A percentile compares a stretch with the other conserved stretches of the same genome.
phyloP scores from a whole-genome alignment of 37 sponge, comb jelly and placozoan genomes.

The Eunapius fragilis region DNA sequence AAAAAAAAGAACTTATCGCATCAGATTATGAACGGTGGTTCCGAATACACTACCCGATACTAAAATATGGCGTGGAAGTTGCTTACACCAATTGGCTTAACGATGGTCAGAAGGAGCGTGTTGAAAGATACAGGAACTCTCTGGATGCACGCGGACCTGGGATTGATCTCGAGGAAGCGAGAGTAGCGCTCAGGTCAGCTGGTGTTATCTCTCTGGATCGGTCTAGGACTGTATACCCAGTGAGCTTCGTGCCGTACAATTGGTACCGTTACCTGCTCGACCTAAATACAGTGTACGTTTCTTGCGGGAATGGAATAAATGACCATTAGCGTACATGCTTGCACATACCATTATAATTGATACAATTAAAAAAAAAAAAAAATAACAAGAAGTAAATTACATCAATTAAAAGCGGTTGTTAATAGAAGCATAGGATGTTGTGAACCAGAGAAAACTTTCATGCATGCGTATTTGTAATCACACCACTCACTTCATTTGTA shows the following conservation, averaged over 20 bases:
- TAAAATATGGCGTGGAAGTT: neutral
- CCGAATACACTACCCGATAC: neutral
- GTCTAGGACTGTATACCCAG: conserved; percentile 58
- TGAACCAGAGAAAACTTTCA: too few species aligned
- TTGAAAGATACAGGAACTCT: conserved; percentile 28
- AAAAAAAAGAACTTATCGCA: neutral
- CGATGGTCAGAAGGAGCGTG: conserved; percentile 54
- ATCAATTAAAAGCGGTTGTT: too few species aligned
- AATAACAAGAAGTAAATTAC: too few species aligned
- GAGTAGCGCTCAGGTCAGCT: conserved; percentile 40
- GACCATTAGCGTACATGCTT: too few species aligned
- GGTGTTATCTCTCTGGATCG: conserved; percentile 62
- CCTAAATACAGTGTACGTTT: conserved; percentile 18
- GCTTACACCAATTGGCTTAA: conserved; percentile 51
- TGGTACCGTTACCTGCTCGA: conserved; percentile 64
- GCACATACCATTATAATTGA: too few species aligned
- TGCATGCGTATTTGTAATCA: too few species aligned
- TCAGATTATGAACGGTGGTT: conserved; percentile 26
- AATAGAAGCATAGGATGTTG: too few species aligned
- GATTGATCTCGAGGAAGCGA: conserved; percentile 33
- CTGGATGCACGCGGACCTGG: conserved; percentile 48
- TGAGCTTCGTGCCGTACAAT: conserved; percentile 49
- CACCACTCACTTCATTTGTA: too few species aligned
- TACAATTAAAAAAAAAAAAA: too few species aligned
- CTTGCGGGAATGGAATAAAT: neutral